Evolutionary conservation across 2,113 vertebrate genomes (phyloP), one percentile per base, ranked within the genome.

Genomic region (Phylloscopus whistleri): DNA sequence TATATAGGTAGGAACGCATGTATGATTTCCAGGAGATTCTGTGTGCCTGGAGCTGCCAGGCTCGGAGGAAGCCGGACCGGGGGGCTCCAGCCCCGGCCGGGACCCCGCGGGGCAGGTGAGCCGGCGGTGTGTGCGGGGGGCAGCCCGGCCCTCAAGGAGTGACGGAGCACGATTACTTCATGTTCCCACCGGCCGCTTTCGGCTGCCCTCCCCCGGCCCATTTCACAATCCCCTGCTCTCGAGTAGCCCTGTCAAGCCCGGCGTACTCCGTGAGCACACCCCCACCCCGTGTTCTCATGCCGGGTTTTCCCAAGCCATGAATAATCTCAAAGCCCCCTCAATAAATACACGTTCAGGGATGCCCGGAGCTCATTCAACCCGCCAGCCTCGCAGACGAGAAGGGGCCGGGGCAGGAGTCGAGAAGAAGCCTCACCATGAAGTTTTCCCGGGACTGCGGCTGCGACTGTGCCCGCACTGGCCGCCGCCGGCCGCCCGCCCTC

Each of bases 291-390:
- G 39, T 90, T 92, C 94, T 83, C 96, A 98, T 58, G 86, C 93
- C 63, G 98, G 98, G 95, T 96, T 98, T 98, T 97, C 98, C 98
- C 98, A 60, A 83, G 82, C 96, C 94, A 95, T 95, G 96, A 97
- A 96, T 96, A 97, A 95, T 97, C 94, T 94, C 88, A 77, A 95
- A 90, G 97, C 95, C 95, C 96, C 83, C 95, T 89, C 93, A 91
- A 98, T 98, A 98, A 98, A 98, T 98, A 98, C 95, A 93, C 95
- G 93, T 95, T 95, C 95, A 91, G 94, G 89, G 94, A 97, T 97
- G 97, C 79, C 91, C 92, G 85, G 87, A 95, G 94, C 89, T 97
- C 98, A 98, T 64, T 97, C 98, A 75, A 58, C 74, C 90, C 96
- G 52, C 80, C 84, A 95, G 87, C 94, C 80, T 46, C 73, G 9